Evolutionary conservation across 2,888 invertebrate genomes (phyloP).

Genomic region (Vesta saturnalis): DNA sequence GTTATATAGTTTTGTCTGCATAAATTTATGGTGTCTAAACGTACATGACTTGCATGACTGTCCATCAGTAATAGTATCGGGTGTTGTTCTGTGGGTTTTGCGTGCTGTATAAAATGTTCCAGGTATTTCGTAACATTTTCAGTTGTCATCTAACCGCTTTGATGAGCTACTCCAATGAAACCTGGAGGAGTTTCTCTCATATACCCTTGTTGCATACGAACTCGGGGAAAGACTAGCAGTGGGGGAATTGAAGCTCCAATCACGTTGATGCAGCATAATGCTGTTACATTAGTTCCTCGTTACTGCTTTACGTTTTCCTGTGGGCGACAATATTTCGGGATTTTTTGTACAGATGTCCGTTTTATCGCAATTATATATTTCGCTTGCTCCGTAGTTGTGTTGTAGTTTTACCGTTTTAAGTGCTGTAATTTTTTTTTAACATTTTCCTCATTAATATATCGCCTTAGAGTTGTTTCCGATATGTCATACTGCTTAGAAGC

Average conservation of each 20-base stretch:
- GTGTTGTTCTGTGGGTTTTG: constrained; percentile 43
- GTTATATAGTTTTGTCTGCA: constrained; percentile 39
- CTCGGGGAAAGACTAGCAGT: constrained; percentile 49
- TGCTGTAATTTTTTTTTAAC: too few species aligned
- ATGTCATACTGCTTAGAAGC: neutral
- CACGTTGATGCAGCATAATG: constrained; percentile 51
- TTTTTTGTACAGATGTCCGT: constrained; percentile 28
- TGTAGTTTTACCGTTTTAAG: neutral
- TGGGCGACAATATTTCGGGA: neutral
- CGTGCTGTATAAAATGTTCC: constrained; percentile 47
- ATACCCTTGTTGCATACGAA: constrained; percentile 40
- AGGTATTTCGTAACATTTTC: constrained; percentile 44
- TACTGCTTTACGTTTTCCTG: constrained; percentile 33
- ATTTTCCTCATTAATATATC: neutral
- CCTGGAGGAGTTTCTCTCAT: constrained; percentile 50
- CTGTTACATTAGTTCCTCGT: constrained; percentile 52
- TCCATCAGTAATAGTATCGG: constrained; percentile 48
- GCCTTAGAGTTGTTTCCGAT: neutral
- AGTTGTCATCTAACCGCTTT: constrained; percentile 50
- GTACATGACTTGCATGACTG: constrained; percentile 29
- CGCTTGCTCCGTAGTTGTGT: too few species aligned
- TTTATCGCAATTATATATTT: constrained; percentile 36
- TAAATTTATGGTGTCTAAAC: constrained; percentile 34
- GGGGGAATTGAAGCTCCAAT: constrained; percentile 52
- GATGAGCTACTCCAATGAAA: constrained; percentile 48